phyloP scores from a whole-genome alignment of 1,140 invertebrate species.

The Penaeus japonicus region DNA sequence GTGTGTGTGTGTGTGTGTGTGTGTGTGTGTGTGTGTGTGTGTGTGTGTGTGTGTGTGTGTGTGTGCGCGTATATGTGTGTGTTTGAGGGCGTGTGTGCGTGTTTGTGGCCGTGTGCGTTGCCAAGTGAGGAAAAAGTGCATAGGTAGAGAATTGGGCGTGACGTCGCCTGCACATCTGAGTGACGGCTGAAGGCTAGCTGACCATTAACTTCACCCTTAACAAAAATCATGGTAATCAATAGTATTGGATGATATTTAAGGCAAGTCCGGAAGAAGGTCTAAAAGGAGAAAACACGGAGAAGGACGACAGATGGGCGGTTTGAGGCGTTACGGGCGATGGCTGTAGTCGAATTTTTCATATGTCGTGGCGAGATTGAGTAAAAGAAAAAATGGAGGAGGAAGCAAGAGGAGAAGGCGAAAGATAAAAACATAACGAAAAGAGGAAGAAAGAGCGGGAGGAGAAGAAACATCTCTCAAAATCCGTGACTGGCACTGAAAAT shows the following conservation, averaged over 20 bases:
- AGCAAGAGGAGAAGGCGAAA: background rate
- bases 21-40: background rate
- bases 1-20: background rate
- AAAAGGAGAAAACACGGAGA: background rate
- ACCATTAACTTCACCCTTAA: no score
- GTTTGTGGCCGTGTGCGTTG: background rate
- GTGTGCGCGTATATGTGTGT: background rate
- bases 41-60: background rate
- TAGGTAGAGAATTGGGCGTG: no score
- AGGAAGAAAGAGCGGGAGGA: background rate
- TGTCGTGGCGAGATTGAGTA: no score
- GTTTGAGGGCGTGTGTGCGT: background rate
- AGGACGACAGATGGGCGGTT: background rate
- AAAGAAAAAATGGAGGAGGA: background rate
- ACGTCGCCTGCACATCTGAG: no score
- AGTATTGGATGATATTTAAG: background rate
- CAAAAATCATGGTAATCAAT: no score
- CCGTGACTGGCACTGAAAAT: no score
- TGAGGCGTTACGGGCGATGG: no score
- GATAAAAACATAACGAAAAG: no score
- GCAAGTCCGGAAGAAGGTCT: background rate
- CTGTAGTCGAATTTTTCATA: no score
- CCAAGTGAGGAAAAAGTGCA: background rate
- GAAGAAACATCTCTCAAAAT: background rate
- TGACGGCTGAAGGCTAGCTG: no score